Conservation (phyloP, 92 coral and sea anemone genomes). For the Isaurus tuberculatus region DNA sequence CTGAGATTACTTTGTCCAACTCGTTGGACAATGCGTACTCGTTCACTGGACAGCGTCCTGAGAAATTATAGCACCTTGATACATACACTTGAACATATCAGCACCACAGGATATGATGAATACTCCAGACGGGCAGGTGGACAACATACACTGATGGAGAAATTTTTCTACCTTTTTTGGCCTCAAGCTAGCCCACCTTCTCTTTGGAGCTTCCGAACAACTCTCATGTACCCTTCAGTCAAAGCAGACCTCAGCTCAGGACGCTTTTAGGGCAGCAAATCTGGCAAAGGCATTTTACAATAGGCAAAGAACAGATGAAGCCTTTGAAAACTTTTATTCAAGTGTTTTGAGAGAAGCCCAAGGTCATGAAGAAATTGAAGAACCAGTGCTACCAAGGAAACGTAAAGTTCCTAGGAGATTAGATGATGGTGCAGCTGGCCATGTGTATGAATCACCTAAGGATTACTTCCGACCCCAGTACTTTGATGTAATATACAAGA, state of each 20-base stretch:
- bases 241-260: not conserved
- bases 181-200: not conserved
- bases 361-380: not conserved
- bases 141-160: not conserved
- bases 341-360: not conserved
- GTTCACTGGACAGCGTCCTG: conserved; percentile 19
- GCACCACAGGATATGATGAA: not conserved
- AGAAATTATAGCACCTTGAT: not conserved
- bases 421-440: not conserved
- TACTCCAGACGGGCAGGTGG: not conserved
- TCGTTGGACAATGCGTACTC: conserved; percentile 49
- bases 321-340: conserved; percentile 5
- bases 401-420: conserved; percentile 23
- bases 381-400: conserved; percentile 31
- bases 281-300: not conserved
- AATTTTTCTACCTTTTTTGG: not conserved
- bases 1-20: conserved; percentile 52
- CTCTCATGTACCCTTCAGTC: conserved; percentile 27
- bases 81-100: not conserved
- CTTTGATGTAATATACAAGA: conserved; percentile 10
- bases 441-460: conserved; percentile 20
- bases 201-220: conserved; percentile 11
- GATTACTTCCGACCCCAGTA: conserved; percentile 13
- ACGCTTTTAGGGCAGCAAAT: not conserved
- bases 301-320: conserved; percentile 16